These are phyloP conservation scores for Hermaeophaga mercurialis DNA, from an alignment of 2,888 invertebrate genomes.

Conservation along the genomic window DNA sequence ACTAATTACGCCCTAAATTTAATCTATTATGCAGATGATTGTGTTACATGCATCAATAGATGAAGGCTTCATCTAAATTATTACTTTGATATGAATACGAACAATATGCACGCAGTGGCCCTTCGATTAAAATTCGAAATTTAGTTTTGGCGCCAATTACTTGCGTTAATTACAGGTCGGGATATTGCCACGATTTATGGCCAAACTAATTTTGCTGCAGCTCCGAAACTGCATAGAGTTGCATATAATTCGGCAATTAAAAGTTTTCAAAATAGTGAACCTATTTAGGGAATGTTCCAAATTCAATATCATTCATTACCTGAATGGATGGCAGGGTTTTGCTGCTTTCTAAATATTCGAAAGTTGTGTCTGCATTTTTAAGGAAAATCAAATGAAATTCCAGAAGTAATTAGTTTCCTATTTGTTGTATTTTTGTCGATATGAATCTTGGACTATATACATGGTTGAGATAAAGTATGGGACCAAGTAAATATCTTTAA, in stretches of 20 bases:
- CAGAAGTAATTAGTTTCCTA: no score
- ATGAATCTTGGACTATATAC: no score
- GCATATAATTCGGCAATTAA: not conserved
- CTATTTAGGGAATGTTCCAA: no score
- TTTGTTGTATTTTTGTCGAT: no score
- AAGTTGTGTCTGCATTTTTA: no score
- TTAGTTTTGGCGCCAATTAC: conserved; percentile 15
- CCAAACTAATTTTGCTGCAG: not conserved
- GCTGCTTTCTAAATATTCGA: no score
- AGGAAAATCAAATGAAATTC: no score
- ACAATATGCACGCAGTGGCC: conserved; percentile 8
- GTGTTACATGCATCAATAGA: conserved; percentile 10
- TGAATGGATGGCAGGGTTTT: no score
- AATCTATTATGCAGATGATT: conserved; percentile 18
- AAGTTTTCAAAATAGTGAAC: no score
- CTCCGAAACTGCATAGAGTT: not conserved
- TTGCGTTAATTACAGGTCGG: conserved; percentile 7
- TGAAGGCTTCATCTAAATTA: conserved; percentile 6
- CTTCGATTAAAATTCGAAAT: conserved; percentile 10
- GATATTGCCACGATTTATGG: not conserved
- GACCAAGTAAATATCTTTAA: no score
- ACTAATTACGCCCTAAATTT: conserved; percentile 11
- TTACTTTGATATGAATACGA: conserved; percentile 14
- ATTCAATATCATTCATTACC: no score
- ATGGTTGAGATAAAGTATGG: no score